These are phyloP conservation scores for Rhingia campestris DNA, from an alignment of 2,888 invertebrate species.

Conservation along the genomic window DNA sequence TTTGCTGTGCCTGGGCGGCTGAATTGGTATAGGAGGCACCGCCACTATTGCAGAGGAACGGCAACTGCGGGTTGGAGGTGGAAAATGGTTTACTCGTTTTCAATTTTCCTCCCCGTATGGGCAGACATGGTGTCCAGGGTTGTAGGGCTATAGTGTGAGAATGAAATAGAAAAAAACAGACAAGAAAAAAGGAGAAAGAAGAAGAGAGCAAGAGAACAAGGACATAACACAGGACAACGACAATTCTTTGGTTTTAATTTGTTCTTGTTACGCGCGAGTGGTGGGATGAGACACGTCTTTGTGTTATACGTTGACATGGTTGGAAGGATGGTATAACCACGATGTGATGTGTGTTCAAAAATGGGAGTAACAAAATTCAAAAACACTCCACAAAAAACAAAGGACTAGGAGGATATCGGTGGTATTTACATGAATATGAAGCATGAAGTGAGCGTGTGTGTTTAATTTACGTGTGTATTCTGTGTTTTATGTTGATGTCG, in stretches of 20 bases:
- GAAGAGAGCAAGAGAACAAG: constrained; percentile 79
- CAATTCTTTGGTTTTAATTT: constrained; percentile 46
- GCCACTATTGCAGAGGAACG: constrained; percentile 79
- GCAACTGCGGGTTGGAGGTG: constrained; percentile 83
- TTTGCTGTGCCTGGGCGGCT: constrained; percentile 77
- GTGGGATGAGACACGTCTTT: constrained; percentile 50
- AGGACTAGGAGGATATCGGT: constrained; percentile 39
- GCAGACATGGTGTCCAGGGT: constrained; percentile 83
- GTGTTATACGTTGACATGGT: constrained; percentile 47
- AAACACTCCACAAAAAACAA: constrained; percentile 43
- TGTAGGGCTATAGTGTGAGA: constrained; percentile 79
- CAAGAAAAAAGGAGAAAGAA: constrained; percentile 78
- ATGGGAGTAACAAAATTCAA: constrained; percentile 36
- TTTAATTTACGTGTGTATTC: constrained; percentile 19
- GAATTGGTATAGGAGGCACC: constrained; percentile 74
- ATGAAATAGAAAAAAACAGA: constrained; percentile 75
- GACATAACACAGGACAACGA: constrained; percentile 77
- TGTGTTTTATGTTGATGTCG: constrained; percentile 28
- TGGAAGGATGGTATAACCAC: constrained; percentile 26
- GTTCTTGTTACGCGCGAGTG: constrained; percentile 52
- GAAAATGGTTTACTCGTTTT: constrained; percentile 83
- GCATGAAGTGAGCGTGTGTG: constrained; percentile 45
- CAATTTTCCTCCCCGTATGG: constrained; percentile 83
- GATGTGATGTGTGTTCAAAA: constrained; percentile 38
- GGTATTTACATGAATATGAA: constrained; percentile 48